Base-by-base conservation (phyloP, 2,113 vertebrate species). In the Lynx canadensis region DNA sequence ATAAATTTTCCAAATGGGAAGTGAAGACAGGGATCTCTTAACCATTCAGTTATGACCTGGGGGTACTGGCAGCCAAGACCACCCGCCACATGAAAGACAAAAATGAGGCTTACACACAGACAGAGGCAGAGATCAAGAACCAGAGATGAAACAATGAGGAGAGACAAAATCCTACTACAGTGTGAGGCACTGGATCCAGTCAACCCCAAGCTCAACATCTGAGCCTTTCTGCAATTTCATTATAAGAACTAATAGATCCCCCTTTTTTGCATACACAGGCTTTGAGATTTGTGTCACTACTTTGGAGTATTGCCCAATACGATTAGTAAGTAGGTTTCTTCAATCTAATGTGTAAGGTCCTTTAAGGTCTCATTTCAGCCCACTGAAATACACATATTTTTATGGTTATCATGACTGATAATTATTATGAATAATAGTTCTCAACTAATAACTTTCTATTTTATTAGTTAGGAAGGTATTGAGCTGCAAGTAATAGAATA, bases 391-490 rank as follows among this genome's bases (percentile, higher is more conserved):
- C 7, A 65, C 60, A 41, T 73, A 38, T 83, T 79, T 89, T 89
- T 86, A 45, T 48, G 60, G 45, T 71, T 93, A 38, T 33, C 48
- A 27, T 14, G 16, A 88, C 18, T 38, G 36, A 65, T 36, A 66
- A 85, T 90, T 66, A 79, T 84, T 88, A 93, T 29, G 36, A 86
- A 60, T 63, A 60, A 69, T 36, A 41, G 9, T 60, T 63, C 38
- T 69, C 50, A 87, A 76, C 31, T 82, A 63, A 50, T 38, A 48
- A 50, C 96, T 89, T 88, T 68, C 55, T 79, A 14, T 84, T 89
- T 94, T 73, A 84, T 94, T 55, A 68, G 21, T 91, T 92, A 83
- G 63, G 38, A 93, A 79, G 52, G 18, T 71, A 73, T 33, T 96
- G 71, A 97, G 45, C 79, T 90, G 15, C 50, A 91, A 78, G 76